phyloP scores from a whole-genome alignment of 2,888 invertebrate genomes.

The Mythimna impura region DNA sequence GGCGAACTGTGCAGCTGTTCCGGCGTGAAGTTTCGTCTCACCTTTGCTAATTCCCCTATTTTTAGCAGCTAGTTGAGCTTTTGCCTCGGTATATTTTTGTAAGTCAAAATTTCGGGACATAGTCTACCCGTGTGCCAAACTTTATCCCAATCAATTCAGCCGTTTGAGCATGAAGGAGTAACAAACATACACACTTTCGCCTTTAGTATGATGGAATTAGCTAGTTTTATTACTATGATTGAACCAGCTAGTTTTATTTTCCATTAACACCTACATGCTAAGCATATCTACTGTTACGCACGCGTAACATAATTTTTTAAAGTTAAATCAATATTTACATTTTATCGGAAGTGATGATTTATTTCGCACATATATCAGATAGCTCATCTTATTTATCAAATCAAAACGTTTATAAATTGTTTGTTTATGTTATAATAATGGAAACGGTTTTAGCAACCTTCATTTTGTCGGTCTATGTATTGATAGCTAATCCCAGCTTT shows the following conservation, averaged over 20 bases:
- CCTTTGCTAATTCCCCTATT: too few relatives aligned
- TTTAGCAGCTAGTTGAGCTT: too few relatives aligned
- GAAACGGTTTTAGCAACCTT: slow-evolving; percentile 8
- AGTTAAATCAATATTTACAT: slow-evolving; percentile 24
- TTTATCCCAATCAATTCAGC: too few relatives aligned
- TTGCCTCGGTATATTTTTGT: too few relatives aligned
- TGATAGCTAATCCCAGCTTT: background rate
- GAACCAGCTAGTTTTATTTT: background rate
- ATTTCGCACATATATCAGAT: slow-evolving; percentile 18
- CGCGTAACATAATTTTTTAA: slow-evolving; percentile 8
- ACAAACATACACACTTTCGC: too few relatives aligned
- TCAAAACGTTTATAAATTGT: slow-evolving; percentile 24
- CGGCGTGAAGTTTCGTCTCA: too few relatives aligned
- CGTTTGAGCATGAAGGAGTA: too few relatives aligned
- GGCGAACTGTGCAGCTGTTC: too few relatives aligned
- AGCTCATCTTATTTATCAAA: slow-evolving; percentile 28
- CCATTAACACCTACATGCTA: slow-evolving; percentile 19
- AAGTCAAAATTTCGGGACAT: too few relatives aligned
- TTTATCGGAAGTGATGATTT: slow-evolving; percentile 20
- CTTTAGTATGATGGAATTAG: too few relatives aligned
- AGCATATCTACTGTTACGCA: background rate
- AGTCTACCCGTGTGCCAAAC: too few relatives aligned
- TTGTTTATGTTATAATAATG: slow-evolving; percentile 16
- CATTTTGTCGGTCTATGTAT: slow-evolving; percentile 16
- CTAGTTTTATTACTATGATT: too few relatives aligned